Evolutionary conservation across 1,140 invertebrate species (phyloP), one percentile per base, ranked within the genome.

Genomic region (Aphelenchoides besseyi): DNA sequence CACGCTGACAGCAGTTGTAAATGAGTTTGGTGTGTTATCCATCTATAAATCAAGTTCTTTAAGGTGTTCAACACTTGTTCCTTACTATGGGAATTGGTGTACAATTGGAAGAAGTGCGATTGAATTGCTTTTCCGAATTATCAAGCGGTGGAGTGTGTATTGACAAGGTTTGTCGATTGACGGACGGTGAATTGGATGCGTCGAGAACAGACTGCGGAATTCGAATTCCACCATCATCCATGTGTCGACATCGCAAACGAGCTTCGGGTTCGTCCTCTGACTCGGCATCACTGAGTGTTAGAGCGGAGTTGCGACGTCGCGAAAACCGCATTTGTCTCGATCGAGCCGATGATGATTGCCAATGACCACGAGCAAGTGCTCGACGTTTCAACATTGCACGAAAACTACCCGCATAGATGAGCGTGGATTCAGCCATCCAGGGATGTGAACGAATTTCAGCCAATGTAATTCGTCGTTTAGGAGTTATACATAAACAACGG

Each of bases 381-480:
- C 63, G 30, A 12, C 30, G 16, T 8, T 30, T 16, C 26, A 66
- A 30, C 1, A 66, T 12, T 18, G 30, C 12, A 2, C 12, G 32
- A 32, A 66, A 66, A 33, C 16, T 35, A n/a, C 63, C 63, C 16
- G 63, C 63, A 33, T 66, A 66, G 12, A 23, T 33, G 26, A 66
- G 63, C 5, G 55, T 8, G 12, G 63, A 23, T 2, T 33, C 32
- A 30, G 9, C 32, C 16, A 30, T 66, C 63, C 63, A 66, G 12
- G 63, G 2, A 37, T 66, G 63, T 2, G n/a, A 9, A 53, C 63
- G 63, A 33, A 66, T 66, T 66, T 66, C 63, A 32, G 32, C 36
- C 32, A 66, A 32, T 12, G 16, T 66, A 32, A 71, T 9, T 8
- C 70, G 71, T 0, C 70, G 69, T 57, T 74, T 52, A 33, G 70